Base-by-base conservation (phyloP, 64 coral and sea anemone genomes). In the Anthopleura sola region DNA sequence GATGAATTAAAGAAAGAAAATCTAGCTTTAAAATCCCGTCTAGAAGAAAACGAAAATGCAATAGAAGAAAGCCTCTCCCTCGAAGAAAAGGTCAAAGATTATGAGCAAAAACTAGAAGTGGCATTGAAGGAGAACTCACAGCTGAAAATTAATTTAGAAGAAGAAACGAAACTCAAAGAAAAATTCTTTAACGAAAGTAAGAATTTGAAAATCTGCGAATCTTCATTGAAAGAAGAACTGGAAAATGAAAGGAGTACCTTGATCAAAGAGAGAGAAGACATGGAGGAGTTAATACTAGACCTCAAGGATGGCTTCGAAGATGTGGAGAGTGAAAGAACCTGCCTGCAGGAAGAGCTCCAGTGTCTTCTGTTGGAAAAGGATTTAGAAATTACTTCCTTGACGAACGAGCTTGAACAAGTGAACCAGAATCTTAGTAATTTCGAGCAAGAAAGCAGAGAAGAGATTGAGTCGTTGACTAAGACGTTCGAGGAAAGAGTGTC, bases 1-100 rank as follows among this genome's bases (percentile, higher is more conserved):
- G 62, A 88, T 12, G 80, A 79, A 24, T 38, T 68, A 7, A 55
- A 81, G 57, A 80, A 44, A 34, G 86, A 81, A 68, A 88, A 82
- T 16, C 55, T 81, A 39, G 77, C 55, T 1, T 24, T 88, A 18
- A 48, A 38, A 10, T 56, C 86, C 3, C 54, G 78, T n/a, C 77
- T 88, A 0, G 56, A 88, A 38, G 86, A 60, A 18, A 29, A 49
- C 17, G 78, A 88, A 49, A 88, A 40, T 23, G 29, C 31, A 36
- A 80, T 7, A 26, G 19, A 71, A 71, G 10, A 71, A 12, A 71
- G 21, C 15, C 14, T 71, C 3, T 29, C 24, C 66, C 29, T 71
- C 31, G 66, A 71, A 4, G 28, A 0, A 34, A 31, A 71, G 29
- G 66, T 71, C 1, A 34, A 34, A 71, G 13, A 3, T 71, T 71